Evolutionary conservation across 2,113 vertebrate species (phyloP), one percentile per base, ranked within the genome.

Genomic region (Pomatostomus ruficeps): DNA sequence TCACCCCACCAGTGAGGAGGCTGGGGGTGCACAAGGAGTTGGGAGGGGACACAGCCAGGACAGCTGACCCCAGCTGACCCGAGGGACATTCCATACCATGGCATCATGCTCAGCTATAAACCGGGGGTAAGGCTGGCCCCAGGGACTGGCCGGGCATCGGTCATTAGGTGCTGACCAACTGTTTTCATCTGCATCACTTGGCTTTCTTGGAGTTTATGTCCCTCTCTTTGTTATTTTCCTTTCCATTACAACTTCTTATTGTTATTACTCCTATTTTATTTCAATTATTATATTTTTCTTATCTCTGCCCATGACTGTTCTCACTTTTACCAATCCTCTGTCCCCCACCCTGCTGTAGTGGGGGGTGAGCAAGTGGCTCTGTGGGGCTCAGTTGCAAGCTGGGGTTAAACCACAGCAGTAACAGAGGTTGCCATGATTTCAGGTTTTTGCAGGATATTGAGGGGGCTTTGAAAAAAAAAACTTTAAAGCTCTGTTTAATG

Each of bases 91-190:
- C 48, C 62, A 51, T 11, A 31, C 26, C 42, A 16, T 14, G 26
- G 31, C 9, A n/a, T 35, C 49, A 40, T 58, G 38, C 36, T 63
- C 70, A 57, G 70, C 36, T 40, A 11, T 26, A 51, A 75, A 57
- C 3, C 68, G 43, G 12, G 26, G 54, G 9, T 14, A 5, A 62
- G 67, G 24, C 26, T 79, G 73, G 54, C 9, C 24, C 28, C 26
- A 36, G 28, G 51, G 26, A 14, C 48, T 26, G 66, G 10, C 31
- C 1, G 1, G 54, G 14, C n/a, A 33, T 26, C 0, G 0, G 28
- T 26, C 11, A 5, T 4, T 40, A 62, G 54, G 57, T 71, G 49
- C 26, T 42, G 57, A 65, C 51, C 31, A 59, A 3, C 42, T 26
- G 6, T 43, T 33, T 65, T 25, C 31, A 48, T 48, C 48, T 76